Percentiles rank a stretch among this genome's conserved stretches.
Conservation (phyloP, 2,888 invertebrate genomes). For the Xanthorhoe spadicearia region DNA sequence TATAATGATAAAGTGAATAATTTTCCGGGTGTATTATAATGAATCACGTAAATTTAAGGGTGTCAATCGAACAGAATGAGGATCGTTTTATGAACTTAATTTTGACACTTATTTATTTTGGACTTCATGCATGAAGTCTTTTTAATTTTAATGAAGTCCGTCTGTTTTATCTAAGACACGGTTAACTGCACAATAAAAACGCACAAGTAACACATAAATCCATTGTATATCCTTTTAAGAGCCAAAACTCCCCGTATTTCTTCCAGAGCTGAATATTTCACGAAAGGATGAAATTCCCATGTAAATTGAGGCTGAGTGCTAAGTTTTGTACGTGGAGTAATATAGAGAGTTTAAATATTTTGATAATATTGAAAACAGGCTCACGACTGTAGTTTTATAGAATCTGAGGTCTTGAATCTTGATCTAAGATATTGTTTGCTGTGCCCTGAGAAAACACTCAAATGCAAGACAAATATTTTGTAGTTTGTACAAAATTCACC, state of each 20-base stretch:
- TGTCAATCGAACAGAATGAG: too few relatives aligned
- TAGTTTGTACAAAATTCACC: too few relatives aligned
- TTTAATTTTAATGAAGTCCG: constrained; percentile 1
- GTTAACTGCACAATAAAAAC: constrained; percentile 37
- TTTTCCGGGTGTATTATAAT: too few relatives aligned
- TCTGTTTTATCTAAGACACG: constrained; percentile 7
- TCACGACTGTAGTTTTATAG: background rate
- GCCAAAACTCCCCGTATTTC: constrained; percentile 26
- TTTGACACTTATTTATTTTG: too few relatives aligned
- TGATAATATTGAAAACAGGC: background rate
- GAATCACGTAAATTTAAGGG: too few relatives aligned
- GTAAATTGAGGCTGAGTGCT: constrained; percentile 23
- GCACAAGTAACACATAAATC: constrained; percentile 36
- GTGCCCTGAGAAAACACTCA: too few relatives aligned
- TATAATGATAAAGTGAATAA: too few relatives aligned
- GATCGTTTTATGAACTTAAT: too few relatives aligned
- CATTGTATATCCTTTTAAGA: constrained; percentile 34
- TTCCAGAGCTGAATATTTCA: constrained; percentile 36
- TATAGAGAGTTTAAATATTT: background rate
- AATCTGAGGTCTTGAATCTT: too few relatives aligned
- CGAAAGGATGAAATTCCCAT: constrained; percentile 25
- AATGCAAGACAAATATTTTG: too few relatives aligned
- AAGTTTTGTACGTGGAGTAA: constrained; percentile 12
- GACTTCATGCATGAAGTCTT: background rate
- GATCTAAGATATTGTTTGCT: too few relatives aligned